phyloP scores from a whole-genome alignment of 2,888 invertebrate species.

The Pediacus dermestoides region DNA sequence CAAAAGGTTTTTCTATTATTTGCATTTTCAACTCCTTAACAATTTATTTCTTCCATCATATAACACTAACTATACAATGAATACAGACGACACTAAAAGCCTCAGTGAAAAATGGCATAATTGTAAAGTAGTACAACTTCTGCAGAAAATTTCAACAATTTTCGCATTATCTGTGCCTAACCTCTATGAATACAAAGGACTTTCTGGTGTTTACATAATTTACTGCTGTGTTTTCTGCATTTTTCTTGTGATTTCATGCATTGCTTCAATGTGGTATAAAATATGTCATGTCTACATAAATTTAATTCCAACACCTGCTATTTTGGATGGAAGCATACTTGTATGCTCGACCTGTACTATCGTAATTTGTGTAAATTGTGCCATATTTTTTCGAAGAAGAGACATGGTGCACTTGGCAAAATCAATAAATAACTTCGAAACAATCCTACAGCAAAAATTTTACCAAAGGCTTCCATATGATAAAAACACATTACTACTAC shows the following conservation, averaged over 20 bases:
- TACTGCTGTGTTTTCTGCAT: no score
- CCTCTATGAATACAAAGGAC: background rate
- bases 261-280: background rate
- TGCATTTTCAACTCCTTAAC: no score
- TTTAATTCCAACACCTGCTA: background rate
- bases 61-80: no score
- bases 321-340: background rate
- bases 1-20: no score
- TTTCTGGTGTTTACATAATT: background rate
- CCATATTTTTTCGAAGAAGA: background rate
- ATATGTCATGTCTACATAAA: no score
- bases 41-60: no score
- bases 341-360: background rate
- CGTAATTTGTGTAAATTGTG: background rate
- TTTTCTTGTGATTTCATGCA: background rate
- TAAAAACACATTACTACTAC: no score
- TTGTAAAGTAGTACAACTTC: constrained; percentile 1
- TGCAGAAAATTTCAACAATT: background rate
- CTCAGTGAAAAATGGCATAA: no score
- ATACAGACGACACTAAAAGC: no score
- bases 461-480: no score
- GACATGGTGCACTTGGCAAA: background rate
- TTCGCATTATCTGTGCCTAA: background rate
- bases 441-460: background rate
- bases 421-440: background rate